Evolutionary conservation across 1,140 invertebrate genomes (phyloP), one percentile per base, ranked within the genome.

Genomic region (Ceratoteleas bidentatus): DNA sequence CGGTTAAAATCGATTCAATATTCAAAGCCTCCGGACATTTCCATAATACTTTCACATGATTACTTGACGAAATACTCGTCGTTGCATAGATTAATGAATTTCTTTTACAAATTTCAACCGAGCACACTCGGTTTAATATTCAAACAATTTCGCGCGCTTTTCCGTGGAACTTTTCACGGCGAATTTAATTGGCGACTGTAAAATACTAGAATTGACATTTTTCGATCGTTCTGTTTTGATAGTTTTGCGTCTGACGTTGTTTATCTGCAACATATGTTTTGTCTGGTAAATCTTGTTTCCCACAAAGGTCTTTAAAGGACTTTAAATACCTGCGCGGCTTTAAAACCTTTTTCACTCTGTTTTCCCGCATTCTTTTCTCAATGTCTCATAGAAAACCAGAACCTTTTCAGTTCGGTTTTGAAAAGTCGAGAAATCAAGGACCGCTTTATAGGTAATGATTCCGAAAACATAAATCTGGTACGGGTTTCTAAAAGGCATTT

Each of bases 21-120:
- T 49, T 62, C 16, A 56, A 66, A 53, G 11, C 10, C 40, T 53
- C 16, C 33, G 7, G 34, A 56, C 6, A 49, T 47, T 73, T 64
- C 49, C 49, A 53, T 64, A 64, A 52, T 64, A 64, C 61, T 64
- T 64, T 64, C 61, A 64, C 49, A 64, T 40, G 33, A 40, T 50
- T 62, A 36, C 58, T 62, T 62, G 13, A 60, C 40, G 15, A 43
- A 58, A 58, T 40, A 38, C 34, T 2, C 34, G 33, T 8, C n/a
- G 15, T 24, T 40, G 13, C 36, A 24, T 16, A 57, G 6, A 40
- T 57, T 57, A 43, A 57, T 40, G 34, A 57, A 40, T 56, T 56
- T 56, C 53, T 56, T 56, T 56, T 14, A 56, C 33, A 14, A 36
- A 16, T 56, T 56, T 53, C 10, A n/a, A 53, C 50, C 0, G 11